These are phyloP conservation scores for Bhutanitis thaidina DNA, from an alignment of 2,888 invertebrate species.

Conservation along the genomic window DNA sequence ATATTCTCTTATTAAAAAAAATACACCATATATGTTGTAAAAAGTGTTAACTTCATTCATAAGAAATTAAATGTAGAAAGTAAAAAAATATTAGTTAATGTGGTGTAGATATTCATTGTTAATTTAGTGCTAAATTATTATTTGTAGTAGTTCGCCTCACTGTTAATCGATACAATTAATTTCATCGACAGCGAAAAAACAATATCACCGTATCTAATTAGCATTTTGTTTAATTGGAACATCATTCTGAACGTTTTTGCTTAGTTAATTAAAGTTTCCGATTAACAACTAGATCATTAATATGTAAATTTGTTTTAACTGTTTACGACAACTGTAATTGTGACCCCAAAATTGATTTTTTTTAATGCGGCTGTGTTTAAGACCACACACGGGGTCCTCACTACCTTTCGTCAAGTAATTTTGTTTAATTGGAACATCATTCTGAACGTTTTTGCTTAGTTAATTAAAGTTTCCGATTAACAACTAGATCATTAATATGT, in stretches of 20 bases:
- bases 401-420: constrained; percentile 23
- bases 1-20: too few relatives aligned
- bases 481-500: constrained; percentile 47
- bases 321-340: constrained; percentile 28
- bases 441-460: constrained; percentile 39
- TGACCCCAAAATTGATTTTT: constrained; percentile 38
- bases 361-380: background rate
- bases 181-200: constrained; percentile 12
- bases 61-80: too few relatives aligned
- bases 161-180: background rate
- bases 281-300: constrained; percentile 45
- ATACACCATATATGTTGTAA: too few relatives aligned
- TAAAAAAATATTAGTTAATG: too few relatives aligned
- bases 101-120: too few relatives aligned
- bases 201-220: constrained; percentile 45
- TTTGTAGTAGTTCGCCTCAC: too few relatives aligned
- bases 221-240: constrained; percentile 46
- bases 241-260: constrained; percentile 42
- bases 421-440: constrained; percentile 46
- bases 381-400: constrained; percentile 53
- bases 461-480: constrained; percentile 36
- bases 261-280: constrained; percentile 38
- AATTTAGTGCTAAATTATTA: too few relatives aligned
- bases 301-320: constrained; percentile 27
- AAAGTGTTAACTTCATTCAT: too few relatives aligned